Conservation (phyloP, 2,113 vertebrate genomes). For the Phyllostomus hastatus region DNA sequence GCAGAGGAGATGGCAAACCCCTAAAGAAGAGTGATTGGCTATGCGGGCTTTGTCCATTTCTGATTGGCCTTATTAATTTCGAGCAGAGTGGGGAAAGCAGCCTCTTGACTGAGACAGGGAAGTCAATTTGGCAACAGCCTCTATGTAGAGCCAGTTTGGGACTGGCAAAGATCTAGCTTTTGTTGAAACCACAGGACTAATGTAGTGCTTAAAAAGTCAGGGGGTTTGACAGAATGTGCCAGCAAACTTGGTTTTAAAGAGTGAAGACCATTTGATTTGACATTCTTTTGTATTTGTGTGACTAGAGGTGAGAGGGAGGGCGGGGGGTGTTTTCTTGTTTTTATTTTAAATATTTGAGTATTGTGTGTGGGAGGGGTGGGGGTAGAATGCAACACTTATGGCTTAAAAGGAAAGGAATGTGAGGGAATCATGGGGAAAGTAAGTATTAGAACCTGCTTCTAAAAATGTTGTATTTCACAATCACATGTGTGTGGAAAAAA, state of each 20-base stretch:
- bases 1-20: constrained; percentile 76
- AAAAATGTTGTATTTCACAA: constrained; percentile 58
- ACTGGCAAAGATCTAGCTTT: constrained; percentile 49
- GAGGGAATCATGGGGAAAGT: background rate
- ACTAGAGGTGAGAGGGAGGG: background rate
- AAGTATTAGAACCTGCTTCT: constrained; percentile 54
- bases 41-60: constrained; percentile 68
- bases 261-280: background rate
- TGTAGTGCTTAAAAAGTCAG: background rate
- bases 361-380: fast-evolving
- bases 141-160: background rate
- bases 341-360: background rate
- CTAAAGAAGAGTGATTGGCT: constrained; percentile 80
- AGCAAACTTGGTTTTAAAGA: background rate
- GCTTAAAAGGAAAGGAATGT: constrained; percentile 48
- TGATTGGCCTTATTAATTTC: constrained; percentile 80
- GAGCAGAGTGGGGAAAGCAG: constrained; percentile 63
- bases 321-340: background rate
- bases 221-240: background rate
- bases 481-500: constrained; percentile 5
- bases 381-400: background rate
- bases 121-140: constrained; percentile 67
- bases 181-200: constrained; percentile 58
- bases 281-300: background rate
- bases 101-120: constrained; percentile 59